phyloP scores from a whole-genome alignment of 2,797 vertebrate genomes.

The Mallotus villosus region DNA sequence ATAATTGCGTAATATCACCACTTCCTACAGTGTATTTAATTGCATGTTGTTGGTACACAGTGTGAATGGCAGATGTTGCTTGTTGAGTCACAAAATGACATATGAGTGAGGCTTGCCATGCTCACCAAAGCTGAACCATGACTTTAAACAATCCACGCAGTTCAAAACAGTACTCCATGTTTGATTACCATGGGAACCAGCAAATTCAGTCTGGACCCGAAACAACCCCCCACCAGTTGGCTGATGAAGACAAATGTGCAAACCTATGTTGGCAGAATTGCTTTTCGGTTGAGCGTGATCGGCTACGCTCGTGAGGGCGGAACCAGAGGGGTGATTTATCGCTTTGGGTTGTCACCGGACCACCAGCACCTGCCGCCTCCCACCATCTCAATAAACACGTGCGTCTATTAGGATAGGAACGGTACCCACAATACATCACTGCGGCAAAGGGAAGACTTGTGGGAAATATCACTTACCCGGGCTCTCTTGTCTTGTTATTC shows the following conservation, averaged over 20 bases:
- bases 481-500: constrained; percentile 68
- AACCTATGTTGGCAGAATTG: constrained; percentile 83
- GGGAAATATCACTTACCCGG: constrained; percentile 41
- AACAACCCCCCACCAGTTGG: constrained; percentile 66
- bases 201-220: constrained; percentile 66
- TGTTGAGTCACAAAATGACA: too few relatives aligned
- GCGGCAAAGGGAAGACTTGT: constrained; percentile 32
- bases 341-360: constrained; percentile 75
- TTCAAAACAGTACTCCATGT: constrained; percentile 48
- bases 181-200: constrained; percentile 72
- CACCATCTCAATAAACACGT: constrained; percentile 41
- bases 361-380: constrained; percentile 79
- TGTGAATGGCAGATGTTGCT: too few relatives aligned
- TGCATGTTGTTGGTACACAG: too few relatives aligned
- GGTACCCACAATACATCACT: constrained; percentile 70
- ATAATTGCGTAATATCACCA: too few relatives aligned
- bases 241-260: constrained; percentile 86
- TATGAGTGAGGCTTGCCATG: neutral
- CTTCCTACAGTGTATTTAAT: too few relatives aligned
- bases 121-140: constrained; percentile 22
- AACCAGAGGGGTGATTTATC: constrained; percentile 81
- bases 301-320: constrained; percentile 76
- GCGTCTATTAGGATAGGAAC: constrained; percentile 77
- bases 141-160: constrained; percentile 35
- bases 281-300: constrained; percentile 80